These are phyloP conservation scores for Lasaia peninsularis DNA, from an alignment of 1,140 invertebrate species.

Conservation along the genomic window DNA sequence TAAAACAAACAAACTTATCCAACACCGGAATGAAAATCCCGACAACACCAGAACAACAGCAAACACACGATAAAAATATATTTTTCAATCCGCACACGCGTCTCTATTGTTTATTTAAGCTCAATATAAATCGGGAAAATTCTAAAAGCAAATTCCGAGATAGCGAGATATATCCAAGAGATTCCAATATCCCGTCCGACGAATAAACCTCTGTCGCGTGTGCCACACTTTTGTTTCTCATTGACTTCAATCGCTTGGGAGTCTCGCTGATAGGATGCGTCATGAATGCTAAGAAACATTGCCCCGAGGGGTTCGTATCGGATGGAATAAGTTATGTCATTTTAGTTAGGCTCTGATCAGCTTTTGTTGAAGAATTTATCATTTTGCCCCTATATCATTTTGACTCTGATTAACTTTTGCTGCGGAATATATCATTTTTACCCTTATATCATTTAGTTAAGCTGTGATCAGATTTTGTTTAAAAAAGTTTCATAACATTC, in stretches of 20 bases:
- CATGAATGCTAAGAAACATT: slow-evolving; percentile 10
- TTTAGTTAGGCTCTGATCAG: neutral
- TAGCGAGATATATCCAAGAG: slow-evolving; percentile 36
- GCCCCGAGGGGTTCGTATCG: neutral
- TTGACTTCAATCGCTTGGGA: slow-evolving; percentile 4
- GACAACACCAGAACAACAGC: slow-evolving; percentile 14
- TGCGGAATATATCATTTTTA: too few species aligned
- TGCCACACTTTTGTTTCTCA: slow-evolving; percentile 5
- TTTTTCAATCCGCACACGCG: slow-evolving; percentile 10
- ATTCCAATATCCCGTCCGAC: slow-evolving; percentile 36
- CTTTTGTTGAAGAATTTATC: neutral
- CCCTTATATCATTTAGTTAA: too few species aligned
- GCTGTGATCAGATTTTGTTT: too few species aligned
- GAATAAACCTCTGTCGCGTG: slow-evolving; percentile 24
- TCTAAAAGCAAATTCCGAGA: slow-evolving; percentile 37
- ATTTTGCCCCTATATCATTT: too few species aligned
- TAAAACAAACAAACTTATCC: slow-evolving; percentile 9
- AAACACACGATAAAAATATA: slow-evolving; percentile 12
- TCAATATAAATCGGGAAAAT: slow-evolving; percentile 34
- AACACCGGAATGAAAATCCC: neutral
- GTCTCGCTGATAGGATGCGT: slow-evolving; percentile 8
- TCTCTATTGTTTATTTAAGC: slow-evolving; percentile 23
- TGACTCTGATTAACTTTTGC: too few species aligned
- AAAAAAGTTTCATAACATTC: too few species aligned
- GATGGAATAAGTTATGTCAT: slow-evolving; percentile 7